Base-by-base conservation (phyloP, 2,797 vertebrate genomes). In the Lycodopsis pacificus region DNA sequence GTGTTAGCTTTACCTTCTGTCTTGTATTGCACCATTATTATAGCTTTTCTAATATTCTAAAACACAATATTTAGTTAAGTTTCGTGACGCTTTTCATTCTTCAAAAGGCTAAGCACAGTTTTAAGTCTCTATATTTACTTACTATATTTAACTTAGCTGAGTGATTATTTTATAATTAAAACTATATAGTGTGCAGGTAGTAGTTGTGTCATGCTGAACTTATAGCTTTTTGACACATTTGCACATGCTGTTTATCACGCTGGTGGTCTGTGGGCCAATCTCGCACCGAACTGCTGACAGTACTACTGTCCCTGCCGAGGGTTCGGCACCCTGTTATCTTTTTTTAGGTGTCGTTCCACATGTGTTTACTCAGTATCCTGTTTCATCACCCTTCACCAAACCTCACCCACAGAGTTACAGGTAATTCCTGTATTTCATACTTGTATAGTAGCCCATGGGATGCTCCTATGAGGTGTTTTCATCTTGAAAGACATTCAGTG, bases 401-500 rank as follows among this genome's bases (percentile, higher is more conserved):
- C 7, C 1, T 48, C 13, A 73, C 54, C 54, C 5, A 17, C 48
- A 74, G 27, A 40, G n/a, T 38, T 62, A 22, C n/a, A 58, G 34
- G 3, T 71, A 11, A 38, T 65, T 67, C 30, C n/a, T 84, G 20
- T 38, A 48, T 20, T 46, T 51, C 0, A 36, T 34, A n/a, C 36
- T 80, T 53, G 20, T 78, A 19, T 46, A 73, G 58, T 79, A 69
- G n/a, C 42, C 34, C 0, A 27, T 19, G 20, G 15, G 65, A 68
- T 54, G 62, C 71, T 75, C 58, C 70, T 74, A 25, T 71, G 30
- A 79, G 71, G 49, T 80, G 65, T 68, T 83, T 79, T 84, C 51
- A 76, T 84, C 63, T 83, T 86, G 80, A 79, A 73, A 70, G 56
- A 79, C 62, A 57, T 77, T 71, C 10, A 49, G 65, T 74, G 67